Percentiles rank a stretch among this genome's conserved stretches.
Conservation (phyloP, 1,140 invertebrate genomes). For the Bombus waltoni region DNA sequence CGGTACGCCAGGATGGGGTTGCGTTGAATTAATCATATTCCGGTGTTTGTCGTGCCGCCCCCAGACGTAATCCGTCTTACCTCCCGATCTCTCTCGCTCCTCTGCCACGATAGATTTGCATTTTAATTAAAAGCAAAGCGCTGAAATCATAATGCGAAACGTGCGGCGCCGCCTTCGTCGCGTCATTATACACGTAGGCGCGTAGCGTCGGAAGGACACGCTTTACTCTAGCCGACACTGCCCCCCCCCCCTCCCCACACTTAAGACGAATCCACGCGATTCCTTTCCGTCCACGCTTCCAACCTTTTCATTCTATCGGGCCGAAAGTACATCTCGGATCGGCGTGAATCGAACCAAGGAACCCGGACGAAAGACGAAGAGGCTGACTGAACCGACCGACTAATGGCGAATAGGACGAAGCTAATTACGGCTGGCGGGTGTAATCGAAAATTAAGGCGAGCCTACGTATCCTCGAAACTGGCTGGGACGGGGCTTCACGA, state of each 20-base stretch:
- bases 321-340: not conserved
- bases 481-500: constrained; percentile 29
- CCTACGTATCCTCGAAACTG: constrained; percentile 58
- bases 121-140: constrained; percentile 86
- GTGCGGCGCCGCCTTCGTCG: constrained; percentile 76
- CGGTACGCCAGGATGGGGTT: constrained; percentile 74
- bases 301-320: not conserved
- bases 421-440: constrained; percentile 65
- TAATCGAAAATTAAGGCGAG: constrained; percentile 69
- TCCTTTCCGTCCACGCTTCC: not conserved
- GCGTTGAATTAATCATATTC: constrained; percentile 83
- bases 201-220: constrained; percentile 30
- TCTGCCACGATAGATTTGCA: constrained; percentile 84
- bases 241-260: not conserved
- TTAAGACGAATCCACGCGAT: not conserved
- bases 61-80: constrained; percentile 83
- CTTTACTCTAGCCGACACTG: not conserved
- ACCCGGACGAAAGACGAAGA: not conserved
- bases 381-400: not conserved
- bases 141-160: constrained; percentile 85
- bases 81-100: constrained; percentile 81
- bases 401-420: constrained; percentile 40
- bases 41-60: constrained; percentile 81
- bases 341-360: no score
- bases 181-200: constrained; percentile 68